Base-by-base conservation (phyloP, 2,888 invertebrate genomes). In the Bombylius major region DNA sequence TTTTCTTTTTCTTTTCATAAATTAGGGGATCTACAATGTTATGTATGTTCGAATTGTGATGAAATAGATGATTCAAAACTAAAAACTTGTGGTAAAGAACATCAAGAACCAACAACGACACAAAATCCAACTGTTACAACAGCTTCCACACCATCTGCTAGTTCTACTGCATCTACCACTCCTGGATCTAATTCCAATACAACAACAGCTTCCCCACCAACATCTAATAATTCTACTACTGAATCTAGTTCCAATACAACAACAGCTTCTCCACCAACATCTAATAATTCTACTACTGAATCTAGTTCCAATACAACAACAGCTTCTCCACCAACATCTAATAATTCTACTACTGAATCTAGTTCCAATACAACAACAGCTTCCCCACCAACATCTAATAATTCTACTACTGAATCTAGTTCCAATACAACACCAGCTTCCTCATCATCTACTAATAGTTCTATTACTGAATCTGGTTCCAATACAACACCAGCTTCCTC, bases 331-430 rank as follows among this genome's bases (percentile, higher is more conserved):
- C 13, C 52, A 32, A 48, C 55, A 34, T 56, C 55, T 14, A 53
- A 8, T 0, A 9, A 49, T 5, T 55, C 55, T 12, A 52, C 55
- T 1, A 50, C 51, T 33, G n/a, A 32, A 32, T 1, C 47, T 33
- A 12, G 1, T 14, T 36, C 59, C 3, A 55, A 59, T 12, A 55
- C 44, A 12, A 57, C 63, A 1, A 58, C 54, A 8, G 60, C 61
- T 14, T 63, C 64, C 0, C 60, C 58, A 36, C 9, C 51, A 11
- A 56, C 67, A 6, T 56, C 62, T 4, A 62, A 61, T 5, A 63
- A 58, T 58, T 12, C 57, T 58, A 39, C 39, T 51, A 36, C 6
- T 36, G 36, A 23, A 23, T 3, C 23, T 2, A 23, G 3, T 23
- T 23, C 23, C 3, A 23, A 23, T 23, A 23, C 23, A 23, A 8